Evolutionary conservation across 2,888 invertebrate genomes (phyloP).

Genomic region (Drosophila histrio): DNA sequence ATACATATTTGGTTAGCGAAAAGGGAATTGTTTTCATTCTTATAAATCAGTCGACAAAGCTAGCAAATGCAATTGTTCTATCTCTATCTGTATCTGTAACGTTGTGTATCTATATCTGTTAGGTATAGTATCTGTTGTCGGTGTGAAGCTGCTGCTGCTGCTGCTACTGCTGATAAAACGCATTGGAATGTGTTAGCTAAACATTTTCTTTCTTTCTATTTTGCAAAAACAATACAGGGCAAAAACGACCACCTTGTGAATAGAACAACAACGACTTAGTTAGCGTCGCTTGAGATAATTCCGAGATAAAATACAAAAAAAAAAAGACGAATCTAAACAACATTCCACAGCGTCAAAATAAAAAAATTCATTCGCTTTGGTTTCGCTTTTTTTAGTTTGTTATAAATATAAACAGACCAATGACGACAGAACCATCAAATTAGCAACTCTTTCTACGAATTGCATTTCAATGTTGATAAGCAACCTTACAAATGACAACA

Average conservation of each 20-base stretch:
- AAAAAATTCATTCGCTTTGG: slow-evolving; percentile 8
- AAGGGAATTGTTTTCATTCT: background rate
- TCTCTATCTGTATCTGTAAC: slow-evolving; percentile 17
- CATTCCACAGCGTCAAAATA: slow-evolving; percentile 40
- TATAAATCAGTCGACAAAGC: slow-evolving; percentile 15
- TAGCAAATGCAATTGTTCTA: slow-evolving; percentile 4
- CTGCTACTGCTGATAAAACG: slow-evolving; percentile 27
- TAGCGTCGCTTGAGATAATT: slow-evolving; percentile 43
- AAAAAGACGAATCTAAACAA: slow-evolving; percentile 33
- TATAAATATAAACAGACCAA: slow-evolving; percentile 24
- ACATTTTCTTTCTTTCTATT: slow-evolving; percentile 32
- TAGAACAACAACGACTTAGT: slow-evolving; percentile 18
- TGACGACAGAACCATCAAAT: slow-evolving; percentile 17
- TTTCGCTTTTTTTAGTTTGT: background rate
- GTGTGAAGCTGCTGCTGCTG: background rate
- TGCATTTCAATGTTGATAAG: slow-evolving; percentile 15
- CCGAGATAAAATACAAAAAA: slow-evolving; percentile 38
- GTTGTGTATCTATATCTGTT: background rate
- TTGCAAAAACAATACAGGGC: slow-evolving; percentile 30
- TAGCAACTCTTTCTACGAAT: background rate
- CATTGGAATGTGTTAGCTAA: slow-evolving; percentile 47
- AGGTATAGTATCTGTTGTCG: slow-evolving; percentile 13
- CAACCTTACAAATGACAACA: slow-evolving; percentile 7
- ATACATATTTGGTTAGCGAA: background rate
- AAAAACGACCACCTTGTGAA: slow-evolving; percentile 18